phyloP scores from a whole-genome alignment of 2,797 vertebrate species.

The Muscicapa striata region DNA sequence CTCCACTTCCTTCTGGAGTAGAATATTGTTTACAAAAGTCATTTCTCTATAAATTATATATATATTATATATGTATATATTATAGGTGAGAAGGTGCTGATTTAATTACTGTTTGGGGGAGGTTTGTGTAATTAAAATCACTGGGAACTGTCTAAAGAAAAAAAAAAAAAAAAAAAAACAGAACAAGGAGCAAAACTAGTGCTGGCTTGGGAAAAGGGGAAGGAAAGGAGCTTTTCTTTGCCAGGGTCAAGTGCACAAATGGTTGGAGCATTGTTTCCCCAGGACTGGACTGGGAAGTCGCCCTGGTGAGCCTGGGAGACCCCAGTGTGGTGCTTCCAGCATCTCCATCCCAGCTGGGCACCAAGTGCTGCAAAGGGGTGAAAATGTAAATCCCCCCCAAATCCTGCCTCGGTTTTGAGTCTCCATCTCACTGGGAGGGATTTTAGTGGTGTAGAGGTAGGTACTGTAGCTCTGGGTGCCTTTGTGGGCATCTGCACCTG shows the following conservation, averaged over 20 bases:
- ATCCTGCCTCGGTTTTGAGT: not conserved
- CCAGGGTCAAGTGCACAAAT: not conserved
- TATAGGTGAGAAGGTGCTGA: not conserved
- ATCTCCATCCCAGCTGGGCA: not conserved
- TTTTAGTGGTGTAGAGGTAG: not conserved
- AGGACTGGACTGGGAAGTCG: not conserved
- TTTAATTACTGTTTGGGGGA: not conserved
- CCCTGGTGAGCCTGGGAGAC: too few relatives aligned
- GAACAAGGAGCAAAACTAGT: not conserved
- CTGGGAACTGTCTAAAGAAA: not conserved
- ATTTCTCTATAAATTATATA: slow-evolving; percentile 54
- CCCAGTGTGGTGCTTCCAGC: not conserved
- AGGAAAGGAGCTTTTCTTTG: not conserved
- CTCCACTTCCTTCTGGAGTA: slow-evolving; percentile 20
- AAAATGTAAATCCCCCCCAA: not conserved
- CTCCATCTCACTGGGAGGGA: not conserved
- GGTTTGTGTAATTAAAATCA: fast-evolving
- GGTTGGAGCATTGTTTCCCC: fast-evolving
- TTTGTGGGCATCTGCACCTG: not conserved
- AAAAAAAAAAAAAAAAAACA: not conserved
- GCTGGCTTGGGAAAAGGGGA: not conserved
- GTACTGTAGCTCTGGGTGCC: not conserved
- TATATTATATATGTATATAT: slow-evolving; percentile 16
- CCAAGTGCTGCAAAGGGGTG: not conserved
- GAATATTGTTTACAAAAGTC: slow-evolving; percentile 46